These are phyloP conservation scores for Coregonus suidteri DNA, from an alignment of 2,797 vertebrate species.

Conservation along the genomic window DNA sequence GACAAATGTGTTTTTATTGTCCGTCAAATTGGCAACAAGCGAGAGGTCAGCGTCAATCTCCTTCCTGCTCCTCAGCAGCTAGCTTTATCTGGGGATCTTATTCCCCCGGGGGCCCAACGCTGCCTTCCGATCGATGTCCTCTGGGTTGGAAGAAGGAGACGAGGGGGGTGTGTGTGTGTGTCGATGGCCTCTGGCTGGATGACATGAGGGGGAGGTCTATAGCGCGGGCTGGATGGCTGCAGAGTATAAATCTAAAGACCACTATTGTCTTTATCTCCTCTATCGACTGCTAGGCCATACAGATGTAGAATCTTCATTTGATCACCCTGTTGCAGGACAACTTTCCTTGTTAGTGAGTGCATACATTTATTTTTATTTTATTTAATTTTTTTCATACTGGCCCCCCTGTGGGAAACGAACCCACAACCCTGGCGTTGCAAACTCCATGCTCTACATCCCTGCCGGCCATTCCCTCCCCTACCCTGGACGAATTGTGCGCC, in stretches of 20 bases:
- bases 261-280: slow-evolving; percentile 4
- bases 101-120: slow-evolving; percentile 26
- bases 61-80: slow-evolving; percentile 40
- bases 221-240: neutral
- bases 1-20: slow-evolving; percentile 40
- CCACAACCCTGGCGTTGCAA: no score
- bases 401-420: no score
- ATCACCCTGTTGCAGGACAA: no score
- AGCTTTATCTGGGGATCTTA: slow-evolving; percentile 49
- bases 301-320: no score
- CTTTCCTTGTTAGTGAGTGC: no score
- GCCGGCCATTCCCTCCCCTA: no score
- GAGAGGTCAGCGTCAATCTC: slow-evolving; percentile 50
- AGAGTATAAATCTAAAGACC: slow-evolving; percentile 3
- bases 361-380: no score
- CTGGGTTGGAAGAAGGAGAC: slow-evolving; percentile 2
- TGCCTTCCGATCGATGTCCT: slow-evolving; percentile 44
- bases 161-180: neutral
- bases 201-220: neutral
- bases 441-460: no score
- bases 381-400: no score
- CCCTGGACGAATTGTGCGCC: no score
- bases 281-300: neutral
- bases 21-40: slow-evolving; percentile 33
- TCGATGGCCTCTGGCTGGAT: slow-evolving; percentile 7